Evolutionary conservation across 2,888 invertebrate genomes (phyloP).

Genomic region (Celastrina argiolus): DNA sequence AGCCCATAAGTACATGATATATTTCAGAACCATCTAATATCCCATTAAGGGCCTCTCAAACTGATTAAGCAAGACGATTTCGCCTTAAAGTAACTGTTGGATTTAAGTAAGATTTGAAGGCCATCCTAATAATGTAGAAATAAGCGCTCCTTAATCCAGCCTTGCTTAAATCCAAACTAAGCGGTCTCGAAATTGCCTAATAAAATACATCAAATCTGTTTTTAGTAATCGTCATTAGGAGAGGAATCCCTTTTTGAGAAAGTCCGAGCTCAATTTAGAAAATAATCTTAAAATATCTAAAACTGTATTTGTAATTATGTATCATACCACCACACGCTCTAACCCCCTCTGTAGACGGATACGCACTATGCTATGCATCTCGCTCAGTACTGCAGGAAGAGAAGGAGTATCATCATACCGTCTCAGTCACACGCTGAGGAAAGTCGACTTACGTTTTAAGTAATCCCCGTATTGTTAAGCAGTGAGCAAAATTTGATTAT

Average conservation of each 20-base stretch:
- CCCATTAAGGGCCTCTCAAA: background rate
- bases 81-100: background rate
- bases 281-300: background rate
- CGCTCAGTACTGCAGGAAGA: no score
- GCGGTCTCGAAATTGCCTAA: background rate
- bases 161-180: background rate
- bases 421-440: no score
- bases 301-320: no score
- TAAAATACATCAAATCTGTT: conserved; percentile 13
- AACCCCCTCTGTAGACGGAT: no score
- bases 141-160: background rate
- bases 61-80: background rate
- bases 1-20: background rate
- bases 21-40: no score
- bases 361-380: no score
- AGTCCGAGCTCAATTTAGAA: background rate
- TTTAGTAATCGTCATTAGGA: background rate
- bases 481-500: no score
- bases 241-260: background rate
- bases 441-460: no score
- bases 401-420: no score
- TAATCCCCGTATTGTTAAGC: no score
- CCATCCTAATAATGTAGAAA: background rate
- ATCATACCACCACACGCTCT: no score
- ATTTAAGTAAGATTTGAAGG: background rate